Percentiles rank a stretch among this genome's conserved stretches.
Evolutionary conservation across 92 coral and sea anemone genomes (phyloP).

Genomic region (Zoanthus gigantus): DNA sequence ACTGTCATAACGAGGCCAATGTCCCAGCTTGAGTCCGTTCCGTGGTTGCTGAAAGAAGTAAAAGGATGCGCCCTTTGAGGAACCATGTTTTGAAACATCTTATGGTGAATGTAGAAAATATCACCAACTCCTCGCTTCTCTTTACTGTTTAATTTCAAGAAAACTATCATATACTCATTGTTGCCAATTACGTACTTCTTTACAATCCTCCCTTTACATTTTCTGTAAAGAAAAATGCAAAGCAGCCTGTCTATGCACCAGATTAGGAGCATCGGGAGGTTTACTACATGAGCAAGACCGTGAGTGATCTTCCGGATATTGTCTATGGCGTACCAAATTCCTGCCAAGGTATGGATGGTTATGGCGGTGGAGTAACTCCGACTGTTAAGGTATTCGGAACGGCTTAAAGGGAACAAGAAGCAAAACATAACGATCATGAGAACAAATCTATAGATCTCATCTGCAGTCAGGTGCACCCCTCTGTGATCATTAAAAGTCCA

Average conservation of each 20-base stretch:
- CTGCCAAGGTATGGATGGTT: conserved; percentile 56
- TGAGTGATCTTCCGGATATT: conserved; percentile 70
- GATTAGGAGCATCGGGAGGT: conserved; percentile 59
- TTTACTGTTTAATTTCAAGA: conserved; percentile 32
- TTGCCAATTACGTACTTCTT: conserved; percentile 50
- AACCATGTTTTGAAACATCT: conserved; percentile 15
- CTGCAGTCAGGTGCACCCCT: conserved; percentile 67
- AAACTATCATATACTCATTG: conserved; percentile 56
- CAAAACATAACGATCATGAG: conserved; percentile 64
- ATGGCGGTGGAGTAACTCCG: conserved; percentile 68
- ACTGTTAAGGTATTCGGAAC: conserved; percentile 61
- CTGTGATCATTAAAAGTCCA: conserved; percentile 68
- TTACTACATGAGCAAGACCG: conserved; percentile 59
- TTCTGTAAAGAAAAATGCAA: conserved; percentile 54
- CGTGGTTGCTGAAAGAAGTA: conserved; percentile 60
- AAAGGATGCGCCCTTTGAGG: conserved; percentile 73
- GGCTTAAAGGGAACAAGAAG: conserved; percentile 60
- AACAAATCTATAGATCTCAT: conserved; percentile 62
- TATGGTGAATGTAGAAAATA: conserved; percentile 47
- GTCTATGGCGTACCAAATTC: conserved; percentile 65
- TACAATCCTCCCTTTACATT: conserved; percentile 39
- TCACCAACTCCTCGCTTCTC: conserved; percentile 51
- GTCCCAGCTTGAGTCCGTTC: conserved; percentile 62
- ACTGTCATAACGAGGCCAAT: conserved; percentile 61
- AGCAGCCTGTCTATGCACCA: conserved; percentile 67